Conservation (phyloP, 2,888 invertebrate species). For the Nycteola revayana region DNA sequence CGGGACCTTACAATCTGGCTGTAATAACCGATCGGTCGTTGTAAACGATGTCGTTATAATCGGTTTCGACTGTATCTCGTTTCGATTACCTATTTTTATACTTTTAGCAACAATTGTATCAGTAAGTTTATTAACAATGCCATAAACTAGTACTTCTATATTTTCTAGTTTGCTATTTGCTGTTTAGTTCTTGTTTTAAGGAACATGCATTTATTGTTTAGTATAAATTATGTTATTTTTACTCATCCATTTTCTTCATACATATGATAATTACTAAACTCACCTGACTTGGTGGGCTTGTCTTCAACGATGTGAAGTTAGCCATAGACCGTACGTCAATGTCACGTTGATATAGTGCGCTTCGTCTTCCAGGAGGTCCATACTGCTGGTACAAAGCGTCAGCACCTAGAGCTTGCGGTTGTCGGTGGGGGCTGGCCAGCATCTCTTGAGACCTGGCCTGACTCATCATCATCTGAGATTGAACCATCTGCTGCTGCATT, state of each 20-base stretch:
- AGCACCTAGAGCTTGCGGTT: conserved; percentile 66
- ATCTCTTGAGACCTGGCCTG: conserved; percentile 83
- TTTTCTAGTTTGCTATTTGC: no score
- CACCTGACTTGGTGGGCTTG: conserved; percentile 66
- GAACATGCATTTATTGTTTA: no score
- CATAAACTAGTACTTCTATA: no score
- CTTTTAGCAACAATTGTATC: no score
- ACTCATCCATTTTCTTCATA: no score
- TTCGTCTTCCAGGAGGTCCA: conserved; percentile 68
- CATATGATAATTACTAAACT: no score
- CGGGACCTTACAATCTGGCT: conserved; percentile 8
- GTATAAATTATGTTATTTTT: no score
- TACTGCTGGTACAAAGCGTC: conserved; percentile 77
- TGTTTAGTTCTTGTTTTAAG: no score
- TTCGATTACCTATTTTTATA: no score
- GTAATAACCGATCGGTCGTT: conserved; percentile 18
- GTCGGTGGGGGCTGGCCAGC: conserved; percentile 66
- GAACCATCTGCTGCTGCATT: conserved; percentile 74
- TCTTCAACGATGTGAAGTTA: conserved; percentile 72
- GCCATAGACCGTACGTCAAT: conserved; percentile 70
- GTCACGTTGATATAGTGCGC: conserved; percentile 71
- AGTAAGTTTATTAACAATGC: no score
- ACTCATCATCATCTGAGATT: conserved; percentile 74
- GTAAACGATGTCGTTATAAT: conserved; percentile 9
- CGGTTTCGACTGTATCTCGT: not conserved